Percentiles rank a stretch among this genome's conserved stretches.
Evolutionary conservation across 2,797 vertebrate species (phyloP).

Genomic region (Sciaenops ocellatus): DNA sequence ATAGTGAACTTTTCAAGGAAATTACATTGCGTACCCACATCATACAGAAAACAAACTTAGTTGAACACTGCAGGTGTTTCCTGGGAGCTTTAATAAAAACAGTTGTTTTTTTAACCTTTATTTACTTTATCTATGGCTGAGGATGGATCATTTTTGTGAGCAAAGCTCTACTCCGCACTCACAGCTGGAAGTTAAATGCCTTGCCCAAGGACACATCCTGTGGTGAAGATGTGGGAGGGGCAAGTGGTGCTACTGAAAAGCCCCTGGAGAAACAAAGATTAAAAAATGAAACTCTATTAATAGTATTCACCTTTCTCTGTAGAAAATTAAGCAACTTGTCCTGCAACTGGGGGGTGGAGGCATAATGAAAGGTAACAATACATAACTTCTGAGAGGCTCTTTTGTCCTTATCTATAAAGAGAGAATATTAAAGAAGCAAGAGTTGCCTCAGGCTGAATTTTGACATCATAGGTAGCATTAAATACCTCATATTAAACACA

Average conservation of each 20-base stretch:
- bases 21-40: not conserved
- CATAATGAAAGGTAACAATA: conserved; percentile 5
- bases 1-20: not conserved
- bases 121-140: not conserved
- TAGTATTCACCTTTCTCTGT: not conserved
- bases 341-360: not conserved
- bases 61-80: not conserved
- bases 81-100: not conserved
- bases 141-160: not conserved
- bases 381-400: not conserved
- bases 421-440: not conserved
- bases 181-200: conserved; percentile 21
- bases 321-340: conserved; percentile 15
- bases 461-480: not conserved
- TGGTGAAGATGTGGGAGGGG: conserved; percentile 4
- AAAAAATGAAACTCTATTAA: conserved; percentile 4
- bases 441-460: not conserved
- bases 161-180: not conserved
- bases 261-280: conserved; percentile 1
- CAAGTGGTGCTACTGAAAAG: conserved; percentile 1
- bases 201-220: conserved; percentile 33
- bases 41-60: not conserved
- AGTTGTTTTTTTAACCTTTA: not conserved
- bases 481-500: not conserved
- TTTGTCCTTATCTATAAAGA: conserved; percentile 13